Conservation (phyloP, 2,888 invertebrate species). For the Tryphoninae sp. region DNA sequence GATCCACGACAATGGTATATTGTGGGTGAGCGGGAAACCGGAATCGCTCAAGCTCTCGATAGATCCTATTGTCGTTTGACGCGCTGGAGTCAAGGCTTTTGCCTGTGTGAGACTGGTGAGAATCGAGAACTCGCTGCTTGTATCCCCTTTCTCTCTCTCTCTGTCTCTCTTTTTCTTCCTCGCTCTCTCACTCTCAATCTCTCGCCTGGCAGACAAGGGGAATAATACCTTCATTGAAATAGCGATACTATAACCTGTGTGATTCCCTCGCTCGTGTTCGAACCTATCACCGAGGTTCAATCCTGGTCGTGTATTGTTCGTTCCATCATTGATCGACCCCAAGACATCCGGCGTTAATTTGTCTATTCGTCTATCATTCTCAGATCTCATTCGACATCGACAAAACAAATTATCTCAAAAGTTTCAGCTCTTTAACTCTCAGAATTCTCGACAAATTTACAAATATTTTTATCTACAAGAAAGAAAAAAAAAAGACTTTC, state of each 20-base stretch:
- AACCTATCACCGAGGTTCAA: background rate
- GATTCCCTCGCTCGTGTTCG: slow-evolving; percentile 19
- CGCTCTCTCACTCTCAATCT: slow-evolving; percentile 1
- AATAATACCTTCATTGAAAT: slow-evolving; percentile 44
- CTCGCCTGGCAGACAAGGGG: slow-evolving; percentile 2
- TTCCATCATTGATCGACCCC: background rate
- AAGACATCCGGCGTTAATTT: too few species aligned
- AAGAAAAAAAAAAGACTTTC: too few species aligned
- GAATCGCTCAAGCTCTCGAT: slow-evolving; percentile 43
- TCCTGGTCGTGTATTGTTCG: background rate
- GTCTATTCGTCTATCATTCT: too few species aligned
- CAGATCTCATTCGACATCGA: too few species aligned
- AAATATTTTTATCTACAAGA: too few species aligned
- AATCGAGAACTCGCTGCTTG: slow-evolving; percentile 17
- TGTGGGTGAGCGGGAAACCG: slow-evolving; percentile 27
- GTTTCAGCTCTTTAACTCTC: too few species aligned
- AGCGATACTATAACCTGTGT: slow-evolving; percentile 32
- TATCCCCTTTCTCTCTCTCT: slow-evolving; percentile 2
- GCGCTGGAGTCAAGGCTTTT: slow-evolving; percentile 37
- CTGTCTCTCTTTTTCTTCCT: background rate
- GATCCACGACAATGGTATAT: slow-evolving; percentile 35
- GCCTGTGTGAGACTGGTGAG: slow-evolving; percentile 40
- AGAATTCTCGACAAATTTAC: too few species aligned
- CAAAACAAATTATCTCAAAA: too few species aligned
- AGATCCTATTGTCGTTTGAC: slow-evolving; percentile 50